Evolutionary conservation across 2,113 vertebrate species (phyloP).

Genomic region (Gracilinanus agilis): DNA sequence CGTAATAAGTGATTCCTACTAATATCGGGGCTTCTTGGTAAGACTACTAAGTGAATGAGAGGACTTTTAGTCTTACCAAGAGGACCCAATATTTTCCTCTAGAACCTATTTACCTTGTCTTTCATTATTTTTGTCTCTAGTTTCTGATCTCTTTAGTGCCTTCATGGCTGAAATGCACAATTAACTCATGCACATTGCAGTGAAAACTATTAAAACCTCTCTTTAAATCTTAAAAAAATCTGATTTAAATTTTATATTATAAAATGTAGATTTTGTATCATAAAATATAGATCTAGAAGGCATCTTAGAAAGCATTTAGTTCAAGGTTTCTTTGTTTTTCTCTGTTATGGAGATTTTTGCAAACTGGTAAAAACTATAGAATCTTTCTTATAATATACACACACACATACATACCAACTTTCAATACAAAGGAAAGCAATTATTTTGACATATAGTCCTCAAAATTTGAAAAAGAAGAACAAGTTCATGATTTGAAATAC

Average conservation of each 20-base stretch:
- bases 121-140: not conserved
- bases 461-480: not conserved
- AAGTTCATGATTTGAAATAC: not conserved
- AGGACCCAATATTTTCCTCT: not conserved
- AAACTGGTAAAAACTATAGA: not conserved
- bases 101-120: no score
- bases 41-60: not conserved
- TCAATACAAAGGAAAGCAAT: not conserved
- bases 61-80: not conserved
- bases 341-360: not conserved
- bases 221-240: constrained; percentile 20
- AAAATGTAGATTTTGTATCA: not conserved
- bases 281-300: not conserved
- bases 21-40: no score
- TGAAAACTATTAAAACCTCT: not conserved
- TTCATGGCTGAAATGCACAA: not conserved
- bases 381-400: not conserved
- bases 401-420: no score
- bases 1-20: not conserved
- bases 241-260: not conserved
- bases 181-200: constrained; percentile 34
- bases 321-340: not conserved
- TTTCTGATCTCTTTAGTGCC: not conserved
- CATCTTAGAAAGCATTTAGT: not conserved
- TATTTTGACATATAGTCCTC: not conserved